Evolutionary conservation across 2,113 vertebrate species (phyloP), one percentile per base, ranked within the genome.

Genomic region (Hassar affinis): DNA sequence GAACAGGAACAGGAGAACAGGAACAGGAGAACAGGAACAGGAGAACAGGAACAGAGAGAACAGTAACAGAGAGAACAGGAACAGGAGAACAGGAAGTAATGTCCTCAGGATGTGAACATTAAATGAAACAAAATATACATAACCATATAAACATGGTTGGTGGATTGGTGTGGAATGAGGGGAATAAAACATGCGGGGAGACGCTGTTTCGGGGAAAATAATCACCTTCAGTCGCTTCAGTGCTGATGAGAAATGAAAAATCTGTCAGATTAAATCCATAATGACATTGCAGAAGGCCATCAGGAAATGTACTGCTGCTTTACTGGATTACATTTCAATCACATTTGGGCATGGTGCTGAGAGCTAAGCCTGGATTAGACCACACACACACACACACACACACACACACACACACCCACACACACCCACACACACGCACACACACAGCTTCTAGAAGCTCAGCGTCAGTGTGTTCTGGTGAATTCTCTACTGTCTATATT

Each of bases 241-340:
- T 64, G 61, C 0, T 30, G 30, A 30, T 64, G 27, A 33, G 17
- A 68, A 68, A 68, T 68, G n/a, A 52, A 75, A 75, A 75, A 30
- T 30, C 5, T 27, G 11, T 45, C 38, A 18, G 27, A 25, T 69
- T 69, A 38, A 69, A 71, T 71, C 38, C 33, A 78, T 84, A 51
- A 80, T 49, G 61, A 27, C 54, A 79, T 52, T 30, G 56, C 51
- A 69, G 72, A 88, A 85, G 81, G 77, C 89, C 87, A 86, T 88
- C 85, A 90, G 91, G 81, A 90, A 90, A 91, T 83, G 79, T 82
- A 42, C 80, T 88, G 85, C 87, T 89, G 87, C 87, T 89, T 88
- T 87, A 83, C 85, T 84, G 88, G 92, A 94, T 93, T 92, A 93
- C 84, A 91, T 90, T 93, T 91, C 87, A 93, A 92, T 94, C 90